phyloP scores from a whole-genome alignment of 2,888 invertebrate genomes.

The Diaphora mendica region DNA sequence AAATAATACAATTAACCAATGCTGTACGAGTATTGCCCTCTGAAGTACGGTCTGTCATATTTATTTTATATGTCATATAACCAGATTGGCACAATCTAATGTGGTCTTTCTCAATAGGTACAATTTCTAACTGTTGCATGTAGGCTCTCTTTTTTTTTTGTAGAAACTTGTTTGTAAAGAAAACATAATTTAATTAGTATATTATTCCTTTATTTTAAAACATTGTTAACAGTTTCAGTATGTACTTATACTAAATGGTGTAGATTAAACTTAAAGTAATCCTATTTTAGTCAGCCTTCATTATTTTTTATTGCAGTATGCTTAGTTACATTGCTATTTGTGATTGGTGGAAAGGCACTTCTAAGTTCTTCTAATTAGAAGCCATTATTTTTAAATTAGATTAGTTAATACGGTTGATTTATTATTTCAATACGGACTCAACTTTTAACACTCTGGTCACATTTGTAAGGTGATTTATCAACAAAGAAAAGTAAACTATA shows the following conservation, averaged over 20 bases:
- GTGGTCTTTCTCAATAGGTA: too few relatives aligned
- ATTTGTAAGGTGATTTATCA: neutral
- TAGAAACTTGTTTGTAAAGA: too few relatives aligned
- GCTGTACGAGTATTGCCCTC: too few relatives aligned
- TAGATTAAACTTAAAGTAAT: neutral
- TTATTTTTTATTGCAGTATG: slow-evolving; percentile 6
- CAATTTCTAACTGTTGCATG: too few relatives aligned
- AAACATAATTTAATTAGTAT: neutral
- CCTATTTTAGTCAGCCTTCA: slow-evolving; percentile 24
- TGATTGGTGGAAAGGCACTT: neutral
- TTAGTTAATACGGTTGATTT: neutral
- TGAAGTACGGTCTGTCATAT: too few relatives aligned
- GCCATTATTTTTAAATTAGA: neutral
- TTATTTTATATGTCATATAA: too few relatives aligned
- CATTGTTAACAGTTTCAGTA: neutral
- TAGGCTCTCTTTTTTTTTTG: too few relatives aligned
- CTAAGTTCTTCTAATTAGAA: neutral
- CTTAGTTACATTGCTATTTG: neutral
- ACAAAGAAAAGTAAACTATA: neutral
- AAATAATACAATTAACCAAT: too few relatives aligned
- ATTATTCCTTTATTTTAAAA: slow-evolving; percentile 7
- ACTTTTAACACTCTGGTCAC: neutral
- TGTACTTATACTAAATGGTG: neutral
- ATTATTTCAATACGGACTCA: neutral
- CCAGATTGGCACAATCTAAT: too few relatives aligned